Evolutionary conservation across 2,888 invertebrate species (phyloP), one percentile per base, ranked within the genome.

Genomic region (Monoplex corrugatus): DNA sequence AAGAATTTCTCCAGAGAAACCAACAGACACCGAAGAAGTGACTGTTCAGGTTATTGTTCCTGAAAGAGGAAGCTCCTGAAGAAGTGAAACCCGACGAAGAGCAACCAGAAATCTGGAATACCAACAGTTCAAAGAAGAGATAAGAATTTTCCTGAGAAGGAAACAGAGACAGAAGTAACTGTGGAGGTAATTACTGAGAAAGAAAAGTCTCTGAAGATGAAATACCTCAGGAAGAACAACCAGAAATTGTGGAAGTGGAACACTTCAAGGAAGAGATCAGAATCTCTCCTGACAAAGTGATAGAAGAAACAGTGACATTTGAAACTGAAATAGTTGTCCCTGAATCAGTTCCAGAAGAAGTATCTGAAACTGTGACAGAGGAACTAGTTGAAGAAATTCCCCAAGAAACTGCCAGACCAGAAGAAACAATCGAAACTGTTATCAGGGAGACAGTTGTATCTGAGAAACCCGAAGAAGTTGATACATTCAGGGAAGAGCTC

Each of bases 121-220:
- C 28, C 72, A 87, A 44, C 89, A 89, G 32, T 87, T 78, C 43
- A 89, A 89, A 19, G 90, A 89, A 19, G 86, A 86, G 23, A 84
- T 89, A 32, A 80, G 84, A 80, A 32, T 86, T n/a, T 82, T 44
- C 82, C 88, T 2, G 88, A 89, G 84, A 80, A 72, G 44, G 13
- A 57, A 38, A 13, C 57, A n/a, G 45, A 57, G 5, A 32, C 8
- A 13, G 44, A 80, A 86, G 35, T n/a, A 68, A n/a, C n/a, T n/a
- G 23, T n/a, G 23, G 68, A n/a, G 23, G 28, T n/a, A 6, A n/a
- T 28, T n/a, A n/a, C n/a, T 63, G 85, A 63, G 89, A 85, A 87
- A 6, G 87, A 50, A 19, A 50, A 50, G 50, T 50, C 19, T 19
- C 75, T 3, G 23, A 19, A 35, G 38, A 38, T 32, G 23, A 75